Percentiles rank a stretch among this genome's conserved stretches.
phyloP scores from a whole-genome alignment of 2,113 vertebrate species.

The Dicaeum eximium region DNA sequence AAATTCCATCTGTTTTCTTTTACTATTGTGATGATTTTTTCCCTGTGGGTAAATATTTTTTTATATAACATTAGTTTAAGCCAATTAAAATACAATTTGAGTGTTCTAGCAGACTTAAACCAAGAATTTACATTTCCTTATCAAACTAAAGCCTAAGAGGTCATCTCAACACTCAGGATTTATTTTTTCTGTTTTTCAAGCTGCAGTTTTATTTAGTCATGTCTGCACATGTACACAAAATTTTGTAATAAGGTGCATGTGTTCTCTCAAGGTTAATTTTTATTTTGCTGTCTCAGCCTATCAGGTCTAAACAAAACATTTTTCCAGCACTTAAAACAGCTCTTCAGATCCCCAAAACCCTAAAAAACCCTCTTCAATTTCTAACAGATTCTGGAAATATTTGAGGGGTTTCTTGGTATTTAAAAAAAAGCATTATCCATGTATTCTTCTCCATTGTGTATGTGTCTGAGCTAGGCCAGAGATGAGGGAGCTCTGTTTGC shows the following conservation, averaged over 20 bases:
- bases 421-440: neutral
- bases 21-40: neutral
- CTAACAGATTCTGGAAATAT: neutral
- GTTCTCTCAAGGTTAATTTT: neutral
- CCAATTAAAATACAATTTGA: neutral
- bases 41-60: neutral
- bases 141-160: neutral
- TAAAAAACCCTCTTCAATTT: neutral
- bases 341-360: neutral
- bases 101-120: neutral
- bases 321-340: neutral
- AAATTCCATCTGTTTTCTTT: neutral
- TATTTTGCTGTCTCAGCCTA: neutral
- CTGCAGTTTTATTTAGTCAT: neutral
- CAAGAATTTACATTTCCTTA: neutral
- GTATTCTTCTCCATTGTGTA: neutral
- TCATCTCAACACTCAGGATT: neutral
- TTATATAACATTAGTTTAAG: neutral
- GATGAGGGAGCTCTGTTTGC: neutral
- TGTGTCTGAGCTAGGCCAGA: neutral
- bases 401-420: neutral
- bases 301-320: neutral
- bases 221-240: neutral
- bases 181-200: neutral
- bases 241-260: rapidly evolving